These are phyloP conservation scores for Aproaerema taeniolella DNA, from an alignment of 2,888 invertebrate species.

Conservation along the genomic window DNA sequence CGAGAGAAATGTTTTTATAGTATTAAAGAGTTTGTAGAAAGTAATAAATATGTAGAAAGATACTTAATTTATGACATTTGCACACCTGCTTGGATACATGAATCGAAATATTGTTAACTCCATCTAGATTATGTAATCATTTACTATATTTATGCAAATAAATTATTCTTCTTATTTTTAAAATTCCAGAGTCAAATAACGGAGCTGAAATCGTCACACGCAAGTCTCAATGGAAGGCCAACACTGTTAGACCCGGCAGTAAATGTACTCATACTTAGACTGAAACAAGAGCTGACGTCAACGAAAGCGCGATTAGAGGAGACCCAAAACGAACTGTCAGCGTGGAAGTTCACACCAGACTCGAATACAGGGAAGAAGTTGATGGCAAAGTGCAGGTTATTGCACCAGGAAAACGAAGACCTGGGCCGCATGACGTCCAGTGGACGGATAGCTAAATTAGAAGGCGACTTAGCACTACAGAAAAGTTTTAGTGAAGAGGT, in stretches of 20 bases:
- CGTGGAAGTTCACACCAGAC: conserved; percentile 99
- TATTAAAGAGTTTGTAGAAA: conserved; percentile 95
- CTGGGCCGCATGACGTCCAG: conserved; percentile 96
- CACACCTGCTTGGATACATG: not conserved
- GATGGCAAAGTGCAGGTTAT: conserved; percentile 96
- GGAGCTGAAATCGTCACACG: conserved; percentile 93
- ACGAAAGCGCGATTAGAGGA: conserved; percentile 95
- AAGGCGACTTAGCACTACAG: conserved; percentile 96
- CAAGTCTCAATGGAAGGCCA: conserved; percentile 85
- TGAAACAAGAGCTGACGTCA: conserved; percentile 92
- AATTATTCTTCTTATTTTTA: no score
- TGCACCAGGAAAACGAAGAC: conserved; percentile 98
- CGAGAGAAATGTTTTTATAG: conserved; percentile 98
- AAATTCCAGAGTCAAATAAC: conserved; percentile 92
- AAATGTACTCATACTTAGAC: conserved; percentile 92
- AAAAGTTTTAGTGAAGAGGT: conserved; percentile 98
- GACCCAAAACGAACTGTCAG: conserved; percentile 97
- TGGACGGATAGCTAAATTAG: conserved; percentile 95
- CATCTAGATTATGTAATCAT: no score
- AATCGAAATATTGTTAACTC: not conserved
- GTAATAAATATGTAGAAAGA: conserved; percentile 96
- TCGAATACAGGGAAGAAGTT: conserved; percentile 98
- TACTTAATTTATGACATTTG: not conserved
- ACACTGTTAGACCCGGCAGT: conserved; percentile 95
- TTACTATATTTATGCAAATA: no score